Evolutionary conservation across 2,797 vertebrate genomes (phyloP).

Genomic region (Zonotrichia albicollis): DNA sequence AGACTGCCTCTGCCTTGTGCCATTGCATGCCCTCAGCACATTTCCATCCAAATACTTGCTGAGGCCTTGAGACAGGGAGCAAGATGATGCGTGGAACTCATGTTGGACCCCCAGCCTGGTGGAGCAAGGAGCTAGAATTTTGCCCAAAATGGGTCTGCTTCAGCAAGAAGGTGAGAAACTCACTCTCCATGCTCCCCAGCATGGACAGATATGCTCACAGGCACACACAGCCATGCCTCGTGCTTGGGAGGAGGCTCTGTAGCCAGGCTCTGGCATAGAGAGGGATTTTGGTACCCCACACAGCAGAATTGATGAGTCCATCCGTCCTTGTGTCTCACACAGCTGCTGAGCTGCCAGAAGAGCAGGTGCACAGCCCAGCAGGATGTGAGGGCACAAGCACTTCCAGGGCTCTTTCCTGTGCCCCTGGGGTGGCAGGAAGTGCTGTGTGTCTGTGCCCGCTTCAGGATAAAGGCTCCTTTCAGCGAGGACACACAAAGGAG

Average conservation of each 20-base stretch:
- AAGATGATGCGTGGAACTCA: not conserved
- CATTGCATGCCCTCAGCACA: not conserved
- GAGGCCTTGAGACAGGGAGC: not conserved
- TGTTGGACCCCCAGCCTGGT: accelerated
- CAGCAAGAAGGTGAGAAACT: not conserved
- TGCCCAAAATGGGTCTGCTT: not conserved
- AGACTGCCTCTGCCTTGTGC: not conserved
- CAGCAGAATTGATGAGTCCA: not conserved
- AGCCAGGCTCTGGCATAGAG: not conserved
- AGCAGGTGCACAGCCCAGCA: not conserved
- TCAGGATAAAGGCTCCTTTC: not conserved
- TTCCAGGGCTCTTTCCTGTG: not conserved
- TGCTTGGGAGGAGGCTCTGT: not conserved
- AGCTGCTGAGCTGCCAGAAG: not conserved
- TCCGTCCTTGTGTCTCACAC: not conserved
- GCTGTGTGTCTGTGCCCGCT: accelerated
- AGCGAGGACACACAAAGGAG: not conserved
- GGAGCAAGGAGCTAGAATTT: not conserved
- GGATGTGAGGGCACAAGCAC: not conserved
- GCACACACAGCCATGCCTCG: not conserved
- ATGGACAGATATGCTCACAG: accelerated
- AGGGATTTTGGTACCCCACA: not conserved
- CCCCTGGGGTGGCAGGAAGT: not conserved
- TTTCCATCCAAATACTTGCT: not conserved
- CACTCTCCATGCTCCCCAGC: accelerated